phyloP scores from a whole-genome alignment of 2,888 invertebrate species.

The Drepanosiphum platanoidis region DNA sequence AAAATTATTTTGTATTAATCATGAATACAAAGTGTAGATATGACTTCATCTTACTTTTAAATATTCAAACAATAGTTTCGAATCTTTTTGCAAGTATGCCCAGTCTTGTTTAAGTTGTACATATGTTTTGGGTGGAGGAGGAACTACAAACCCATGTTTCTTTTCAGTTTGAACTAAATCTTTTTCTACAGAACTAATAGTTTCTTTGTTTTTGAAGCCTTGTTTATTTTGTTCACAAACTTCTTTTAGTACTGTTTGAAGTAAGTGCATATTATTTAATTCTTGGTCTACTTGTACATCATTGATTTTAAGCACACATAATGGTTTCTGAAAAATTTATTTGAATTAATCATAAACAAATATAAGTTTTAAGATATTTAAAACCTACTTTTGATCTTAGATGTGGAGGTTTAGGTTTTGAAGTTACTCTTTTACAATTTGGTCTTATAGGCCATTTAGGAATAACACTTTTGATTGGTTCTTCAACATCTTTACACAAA shows the following conservation, averaged over 20 bases:
- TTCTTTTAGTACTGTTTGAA: slow-evolving; percentile 58
- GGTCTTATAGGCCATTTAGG: slow-evolving; percentile 26
- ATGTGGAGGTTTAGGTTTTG: slow-evolving; percentile 74
- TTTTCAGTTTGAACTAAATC: slow-evolving; percentile 6
- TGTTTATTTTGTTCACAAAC: slow-evolving; percentile 58
- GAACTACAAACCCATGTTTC: slow-evolving; percentile 64
- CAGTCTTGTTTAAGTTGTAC: slow-evolving; percentile 76
- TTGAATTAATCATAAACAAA: background rate
- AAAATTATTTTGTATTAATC: background rate
- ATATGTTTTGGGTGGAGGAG: slow-evolving; percentile 72
- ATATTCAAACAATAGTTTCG: slow-evolving; percentile 72
- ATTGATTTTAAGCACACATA: slow-evolving; percentile 70
- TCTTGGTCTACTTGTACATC: slow-evolving; percentile 54
- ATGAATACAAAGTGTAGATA: slow-evolving; percentile 51
- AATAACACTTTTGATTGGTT: slow-evolving; percentile 26
- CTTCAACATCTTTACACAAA: slow-evolving; percentile 24
- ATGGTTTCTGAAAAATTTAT: slow-evolving; percentile 69
- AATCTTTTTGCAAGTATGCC: slow-evolving; percentile 71
- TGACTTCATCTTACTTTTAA: slow-evolving; percentile 70
- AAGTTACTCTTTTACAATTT: slow-evolving; percentile 66
- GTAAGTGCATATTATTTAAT: slow-evolving; percentile 34
- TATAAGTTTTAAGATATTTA: background rate
- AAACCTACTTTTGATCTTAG: slow-evolving; percentile 72
- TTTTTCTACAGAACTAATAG: background rate
- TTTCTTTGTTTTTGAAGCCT: background rate